phyloP scores from a whole-genome alignment of 2,113 vertebrate species.

The Orycteropus afer region DNA sequence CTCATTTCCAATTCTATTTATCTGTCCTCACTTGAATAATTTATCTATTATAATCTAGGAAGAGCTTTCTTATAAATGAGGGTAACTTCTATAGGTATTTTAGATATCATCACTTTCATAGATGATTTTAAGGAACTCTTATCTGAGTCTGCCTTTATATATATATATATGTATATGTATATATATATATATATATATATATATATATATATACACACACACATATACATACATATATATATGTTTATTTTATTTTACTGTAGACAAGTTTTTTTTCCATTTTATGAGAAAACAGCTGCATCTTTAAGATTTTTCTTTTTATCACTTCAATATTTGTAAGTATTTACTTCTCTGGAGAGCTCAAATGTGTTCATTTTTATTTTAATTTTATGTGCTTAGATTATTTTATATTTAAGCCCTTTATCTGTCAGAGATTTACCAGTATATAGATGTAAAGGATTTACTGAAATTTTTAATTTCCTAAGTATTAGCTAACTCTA shows the following conservation, averaged over 20 bases:
- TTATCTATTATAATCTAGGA: neutral
- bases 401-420: neutral
- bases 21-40: neutral
- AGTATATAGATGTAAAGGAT: neutral
- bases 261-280: neutral
- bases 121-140: neutral
- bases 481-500: conserved; percentile 45
- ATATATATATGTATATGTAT: neutral
- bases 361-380: conserved; percentile 4
- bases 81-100: neutral
- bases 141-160: conserved; percentile 10
- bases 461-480: neutral
- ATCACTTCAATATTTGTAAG: neutral
- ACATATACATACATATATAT: neutral
- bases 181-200: neutral
- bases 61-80: neutral
- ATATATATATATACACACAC: neutral
- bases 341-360: neutral
- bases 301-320: neutral
- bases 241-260: neutral
- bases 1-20: neutral
- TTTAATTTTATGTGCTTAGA: conserved; percentile 4
- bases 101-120: neutral
- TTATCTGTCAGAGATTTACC: neutral
- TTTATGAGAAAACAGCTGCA: neutral